Percentiles rank a stretch among this genome's conserved stretches.
These are phyloP conservation scores for Sphecodes monilicornis DNA, from an alignment of 2,888 invertebrate genomes.

Conservation along the genomic window DNA sequence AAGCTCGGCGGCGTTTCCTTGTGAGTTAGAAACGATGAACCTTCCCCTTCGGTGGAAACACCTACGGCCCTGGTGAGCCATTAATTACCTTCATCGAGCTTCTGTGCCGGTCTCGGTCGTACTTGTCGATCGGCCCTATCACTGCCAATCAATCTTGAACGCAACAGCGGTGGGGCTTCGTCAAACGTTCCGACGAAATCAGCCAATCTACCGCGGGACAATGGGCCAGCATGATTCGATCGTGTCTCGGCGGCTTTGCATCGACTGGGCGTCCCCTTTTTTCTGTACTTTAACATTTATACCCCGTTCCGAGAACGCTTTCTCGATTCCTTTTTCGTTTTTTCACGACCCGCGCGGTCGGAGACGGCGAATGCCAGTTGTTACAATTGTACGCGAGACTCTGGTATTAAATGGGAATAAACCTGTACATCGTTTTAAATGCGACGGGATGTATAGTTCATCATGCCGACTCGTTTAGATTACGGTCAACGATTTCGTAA, in stretches of 20 bases:
- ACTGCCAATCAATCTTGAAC: constrained; percentile 82
- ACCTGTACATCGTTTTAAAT: constrained; percentile 23
- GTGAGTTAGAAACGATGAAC: constrained; percentile 25
- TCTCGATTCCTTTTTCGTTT: constrained; percentile 43
- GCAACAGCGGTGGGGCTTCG: constrained; percentile 77
- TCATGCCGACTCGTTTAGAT: background rate
- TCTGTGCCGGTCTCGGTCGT: constrained; percentile 77
- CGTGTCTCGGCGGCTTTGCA: constrained; percentile 74
- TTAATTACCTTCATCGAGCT: constrained; percentile 83
- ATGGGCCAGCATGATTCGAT: constrained; percentile 80
- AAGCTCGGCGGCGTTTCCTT: constrained; percentile 39
- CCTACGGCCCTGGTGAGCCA: constrained; percentile 70
- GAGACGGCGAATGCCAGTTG: constrained; percentile 46
- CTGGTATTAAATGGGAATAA: constrained; percentile 45
- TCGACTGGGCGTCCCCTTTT: constrained; percentile 53
- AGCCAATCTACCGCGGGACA: constrained; percentile 80
- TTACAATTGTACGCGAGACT: constrained; percentile 32
- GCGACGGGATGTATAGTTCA: background rate
- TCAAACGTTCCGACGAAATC: constrained; percentile 80
- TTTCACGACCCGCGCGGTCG: constrained; percentile 1
- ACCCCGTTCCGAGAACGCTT: constrained; percentile 56
- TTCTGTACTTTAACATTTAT: constrained; percentile 54
- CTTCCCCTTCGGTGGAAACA: constrained; percentile 40
- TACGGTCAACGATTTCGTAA: background rate
- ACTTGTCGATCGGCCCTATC: constrained; percentile 81